Conservation (phyloP, 1,140 invertebrate genomes). For the Drosophila malerkotliana region DNA sequence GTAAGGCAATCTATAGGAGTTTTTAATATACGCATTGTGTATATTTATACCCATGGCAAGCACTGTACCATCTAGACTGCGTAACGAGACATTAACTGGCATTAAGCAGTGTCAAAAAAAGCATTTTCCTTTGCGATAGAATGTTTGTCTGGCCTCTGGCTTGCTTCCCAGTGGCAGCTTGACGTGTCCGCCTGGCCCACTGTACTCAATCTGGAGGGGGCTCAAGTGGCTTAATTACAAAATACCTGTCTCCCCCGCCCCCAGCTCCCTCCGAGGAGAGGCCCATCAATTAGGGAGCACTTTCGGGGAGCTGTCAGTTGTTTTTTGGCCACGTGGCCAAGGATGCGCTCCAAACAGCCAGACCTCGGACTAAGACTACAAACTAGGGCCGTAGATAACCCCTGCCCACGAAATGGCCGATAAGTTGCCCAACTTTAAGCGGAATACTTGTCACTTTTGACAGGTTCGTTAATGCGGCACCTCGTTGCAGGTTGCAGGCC, state of each 20-base stretch:
- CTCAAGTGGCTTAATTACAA: constrained; percentile 63
- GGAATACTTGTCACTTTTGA: constrained; percentile 74
- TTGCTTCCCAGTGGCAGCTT: constrained; percentile 41
- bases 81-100: constrained; percentile 64
- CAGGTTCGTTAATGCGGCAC: constrained; percentile 72
- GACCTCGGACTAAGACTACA: neutral
- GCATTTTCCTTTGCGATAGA: constrained; percentile 60
- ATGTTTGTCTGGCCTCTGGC: constrained; percentile 16
- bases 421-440: constrained; percentile 74
- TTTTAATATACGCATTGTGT: constrained; percentile 6
- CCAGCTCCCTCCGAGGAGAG: constrained; percentile 8
- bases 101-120: constrained; percentile 76
- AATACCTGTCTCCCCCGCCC: constrained; percentile 33
- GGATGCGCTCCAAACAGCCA: constrained; percentile 22
- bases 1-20: constrained; percentile 1
- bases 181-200: constrained; percentile 53
- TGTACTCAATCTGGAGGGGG: constrained; percentile 39
- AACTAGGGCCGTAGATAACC: constrained; percentile 49
- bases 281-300: constrained; percentile 40
- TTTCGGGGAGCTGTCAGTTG: constrained; percentile 33
- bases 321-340: constrained; percentile 51
- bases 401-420: constrained; percentile 54
- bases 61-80: constrained; percentile 27
- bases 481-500: constrained; percentile 2
- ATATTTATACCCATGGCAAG: neutral